Base-by-base conservation (phyloP, 2,113 vertebrate genomes). In the Rhinopithecus roxellana region DNA sequence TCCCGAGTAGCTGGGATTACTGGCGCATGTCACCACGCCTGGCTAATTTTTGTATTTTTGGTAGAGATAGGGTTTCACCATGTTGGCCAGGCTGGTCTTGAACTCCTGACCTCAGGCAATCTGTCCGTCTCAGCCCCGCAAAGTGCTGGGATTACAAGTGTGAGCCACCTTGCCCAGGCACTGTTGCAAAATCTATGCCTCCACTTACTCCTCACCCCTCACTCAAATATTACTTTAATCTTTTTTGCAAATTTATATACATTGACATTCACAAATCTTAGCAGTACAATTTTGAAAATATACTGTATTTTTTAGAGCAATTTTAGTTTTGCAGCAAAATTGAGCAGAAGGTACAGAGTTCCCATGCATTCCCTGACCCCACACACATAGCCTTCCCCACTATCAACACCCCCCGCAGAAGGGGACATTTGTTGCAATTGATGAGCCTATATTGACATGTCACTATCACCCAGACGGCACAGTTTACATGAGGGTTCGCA, bases 321-420 rank as follows among this genome's bases (percentile, higher is more conserved):
- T 45, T 57, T 79, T 38, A 10, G 17, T 67, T 79, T 52, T 25
- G 6, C 5, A 40, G 35, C 61, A 80, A 69, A 90, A 69, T 6
- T 20, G 59, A 80, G n/a, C 12, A 14, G 50, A 52, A 74, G 22
- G 50, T 40, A 7, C 17, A 23, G 5, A 8, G 50, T 14, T 61
- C 38, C 7, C 32, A 10, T 16, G 27, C 2, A 7, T 0, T 55
- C 14, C 38, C 22, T 27, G 13, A 9, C 50, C 13, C 43, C 0
- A n/a, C 43, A 30, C 14, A 18, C 5, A 6, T 5, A 22, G 22
- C 38, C 38, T 40, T 23, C 70, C 70, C 38, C 70, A 40, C n/a
- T 43, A 30, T 8, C 10, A 45, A 30, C 23, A 14, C 23, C 25
- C 40, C 40, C 23, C 6, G 7, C 40, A 38, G 74, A 9, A 43